Evolutionary conservation across 2,888 invertebrate species (phyloP).

Genomic region (Eupithecia vulgata): DNA sequence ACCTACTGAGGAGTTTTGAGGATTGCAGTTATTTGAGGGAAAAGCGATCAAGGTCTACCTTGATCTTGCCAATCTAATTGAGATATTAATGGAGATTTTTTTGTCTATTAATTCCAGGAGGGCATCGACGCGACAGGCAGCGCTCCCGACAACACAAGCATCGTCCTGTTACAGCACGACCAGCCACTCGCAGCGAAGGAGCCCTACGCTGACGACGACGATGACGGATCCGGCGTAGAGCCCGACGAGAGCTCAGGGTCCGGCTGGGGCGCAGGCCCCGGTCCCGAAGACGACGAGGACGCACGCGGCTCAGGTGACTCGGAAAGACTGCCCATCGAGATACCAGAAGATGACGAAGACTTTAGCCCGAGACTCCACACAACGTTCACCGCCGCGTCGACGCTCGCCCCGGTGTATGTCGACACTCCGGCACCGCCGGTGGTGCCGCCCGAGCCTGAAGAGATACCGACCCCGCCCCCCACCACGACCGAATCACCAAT

Average conservation of each 20-base stretch:
- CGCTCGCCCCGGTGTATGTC: slow-evolving; percentile 43
- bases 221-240: slow-evolving; percentile 88
- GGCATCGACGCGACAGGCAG: slow-evolving; percentile 59
- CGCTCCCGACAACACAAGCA: slow-evolving; percentile 59
- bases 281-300: slow-evolving; percentile 90
- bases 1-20: too few relatives aligned
- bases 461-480: slow-evolving; percentile 43
- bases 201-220: slow-evolving; percentile 88
- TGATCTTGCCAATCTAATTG: background rate
- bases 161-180: slow-evolving; percentile 68
- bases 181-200: slow-evolving; percentile 82
- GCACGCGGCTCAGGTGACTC: slow-evolving; percentile 76
- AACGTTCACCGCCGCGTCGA: slow-evolving; percentile 33
- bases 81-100: background rate
- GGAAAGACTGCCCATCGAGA: slow-evolving; percentile 51
- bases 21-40: too few relatives aligned
- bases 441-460: slow-evolving; percentile 38
- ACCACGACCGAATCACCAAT: slow-evolving; percentile 56
- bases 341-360: slow-evolving; percentile 78
- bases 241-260: slow-evolving; percentile 94
- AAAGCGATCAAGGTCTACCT: background rate
- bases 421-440: slow-evolving; percentile 41
- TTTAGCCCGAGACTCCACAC: slow-evolving; percentile 53
- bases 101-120: slow-evolving; percentile 67
- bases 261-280: slow-evolving; percentile 87